phyloP scores from a whole-genome alignment of 2,888 invertebrate genomes.

The Coecobrya sp. region DNA sequence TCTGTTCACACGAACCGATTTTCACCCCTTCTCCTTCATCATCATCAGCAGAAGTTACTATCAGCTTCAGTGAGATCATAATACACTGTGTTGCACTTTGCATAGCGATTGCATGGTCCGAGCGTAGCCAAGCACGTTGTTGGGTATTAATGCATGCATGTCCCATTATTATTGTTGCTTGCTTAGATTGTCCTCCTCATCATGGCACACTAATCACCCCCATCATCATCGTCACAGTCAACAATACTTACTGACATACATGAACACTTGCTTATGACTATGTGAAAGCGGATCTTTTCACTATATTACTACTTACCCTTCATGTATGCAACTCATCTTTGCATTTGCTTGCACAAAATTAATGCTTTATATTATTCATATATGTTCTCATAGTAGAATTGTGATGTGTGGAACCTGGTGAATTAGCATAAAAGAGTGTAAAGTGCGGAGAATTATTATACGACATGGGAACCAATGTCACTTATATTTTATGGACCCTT shows the following conservation, averaged over 20 bases:
- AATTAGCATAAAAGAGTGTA: conserved; percentile 64
- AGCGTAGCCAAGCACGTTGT: conserved; percentile 30
- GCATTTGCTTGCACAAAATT: conserved; percentile 42
- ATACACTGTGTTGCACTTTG: conserved; percentile 7
- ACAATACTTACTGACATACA: neutral
- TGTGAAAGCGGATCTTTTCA: conserved; percentile 72
- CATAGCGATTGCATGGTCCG: conserved; percentile 2
- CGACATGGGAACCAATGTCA: conserved; percentile 66
- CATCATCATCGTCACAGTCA: conserved; percentile 18
- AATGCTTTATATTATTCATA: conserved; percentile 19
- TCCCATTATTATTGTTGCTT: conserved; percentile 42
- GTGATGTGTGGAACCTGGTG: conserved; percentile 7
- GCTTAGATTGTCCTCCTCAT: conserved; percentile 70
- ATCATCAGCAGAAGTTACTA: conserved; percentile 17
- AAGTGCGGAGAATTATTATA: conserved; percentile 45
- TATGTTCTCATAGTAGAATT: conserved; percentile 20
- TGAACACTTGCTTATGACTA: neutral
- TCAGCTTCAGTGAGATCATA: conserved; percentile 33
- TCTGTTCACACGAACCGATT: conserved; percentile 86
- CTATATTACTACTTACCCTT: conserved; percentile 12
- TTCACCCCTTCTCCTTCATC: conserved; percentile 82
- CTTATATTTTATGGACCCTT: conserved; percentile 66
- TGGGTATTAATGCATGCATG: conserved; percentile 49
- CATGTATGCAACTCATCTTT: conserved; percentile 34
- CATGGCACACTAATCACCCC: conserved; percentile 40